Conservation (phyloP, 1,140 invertebrate species). For the Mycetomoellerius zeteki region DNA sequence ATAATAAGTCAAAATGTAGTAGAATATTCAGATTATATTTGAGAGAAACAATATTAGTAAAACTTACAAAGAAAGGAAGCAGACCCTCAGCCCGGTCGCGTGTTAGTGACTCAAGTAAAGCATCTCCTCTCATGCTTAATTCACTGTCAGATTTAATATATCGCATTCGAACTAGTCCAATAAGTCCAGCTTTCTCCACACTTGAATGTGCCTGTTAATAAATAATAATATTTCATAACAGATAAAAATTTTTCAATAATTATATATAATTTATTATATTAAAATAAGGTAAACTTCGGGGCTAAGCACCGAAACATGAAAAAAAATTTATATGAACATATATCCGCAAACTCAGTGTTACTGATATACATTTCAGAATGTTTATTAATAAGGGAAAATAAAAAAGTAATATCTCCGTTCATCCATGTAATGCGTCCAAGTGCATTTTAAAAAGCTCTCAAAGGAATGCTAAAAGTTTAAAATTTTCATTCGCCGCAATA, state of each 20-base stretch:
- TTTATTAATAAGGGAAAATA: too few species aligned
- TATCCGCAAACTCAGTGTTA: too few species aligned
- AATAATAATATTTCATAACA: neutral
- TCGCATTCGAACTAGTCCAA: constrained; percentile 96
- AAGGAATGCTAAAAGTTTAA: constrained; percentile 17
- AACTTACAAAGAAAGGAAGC: constrained; percentile 98
- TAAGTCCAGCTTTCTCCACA: constrained; percentile 97
- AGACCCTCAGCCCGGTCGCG: constrained; percentile 95
- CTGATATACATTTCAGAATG: too few species aligned
- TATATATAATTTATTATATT: too few species aligned
- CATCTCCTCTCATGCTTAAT: constrained; percentile 94
- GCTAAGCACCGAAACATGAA: too few species aligned
- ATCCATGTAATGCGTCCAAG: constrained; percentile 10
- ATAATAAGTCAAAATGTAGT: neutral
- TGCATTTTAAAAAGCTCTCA: constrained; percentile 30
- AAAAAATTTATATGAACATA: too few species aligned
- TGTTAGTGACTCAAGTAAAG: constrained; percentile 92
- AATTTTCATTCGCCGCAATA: constrained; percentile 12
- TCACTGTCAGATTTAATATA: constrained; percentile 96
- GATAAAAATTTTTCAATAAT: neutral
- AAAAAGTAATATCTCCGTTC: neutral
- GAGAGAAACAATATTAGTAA: neutral
- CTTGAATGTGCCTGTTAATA: constrained; percentile 94
- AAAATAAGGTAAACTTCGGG: too few species aligned
- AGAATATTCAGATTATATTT: neutral